phyloP scores from a whole-genome alignment of 2,113 vertebrate species.

The Ovibos moschatus region DNA sequence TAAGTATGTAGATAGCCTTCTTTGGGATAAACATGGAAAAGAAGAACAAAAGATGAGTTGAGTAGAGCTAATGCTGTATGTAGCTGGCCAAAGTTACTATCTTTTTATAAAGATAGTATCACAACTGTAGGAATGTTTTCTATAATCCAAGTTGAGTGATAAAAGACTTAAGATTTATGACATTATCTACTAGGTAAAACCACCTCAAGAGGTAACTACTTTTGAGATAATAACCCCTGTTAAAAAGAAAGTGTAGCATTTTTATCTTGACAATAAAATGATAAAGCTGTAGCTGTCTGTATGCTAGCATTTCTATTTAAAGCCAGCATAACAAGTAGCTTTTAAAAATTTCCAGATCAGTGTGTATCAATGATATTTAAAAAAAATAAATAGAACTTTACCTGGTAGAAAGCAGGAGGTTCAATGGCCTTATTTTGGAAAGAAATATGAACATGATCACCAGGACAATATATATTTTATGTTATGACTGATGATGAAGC shows the following conservation, averaged over 20 bases:
- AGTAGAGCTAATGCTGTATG: not conserved
- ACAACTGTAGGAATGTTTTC: not conserved
- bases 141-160: not conserved
- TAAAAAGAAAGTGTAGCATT: constrained; percentile 2
- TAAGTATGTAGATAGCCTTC: not conserved
- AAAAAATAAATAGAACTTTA: not conserved
- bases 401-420: not conserved
- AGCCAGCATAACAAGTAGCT: not conserved
- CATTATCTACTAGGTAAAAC: not conserved
- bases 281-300: not conserved
- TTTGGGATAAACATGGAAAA: not conserved
- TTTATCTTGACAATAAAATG: constrained; percentile 14
- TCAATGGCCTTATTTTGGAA: not conserved
- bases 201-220: not conserved
- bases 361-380: not conserved
- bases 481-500: not conserved
- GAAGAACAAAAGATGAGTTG: not conserved
- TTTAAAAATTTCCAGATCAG: not conserved
- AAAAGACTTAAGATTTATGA: not conserved
- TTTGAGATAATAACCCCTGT: not conserved
- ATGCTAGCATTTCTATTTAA: not conserved
- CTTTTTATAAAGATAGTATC: not conserved
- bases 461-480: not conserved
- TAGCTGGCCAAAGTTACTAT: not conserved
- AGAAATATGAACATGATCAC: constrained; percentile 27